Conservation (phyloP, 2,797 vertebrate species). For the Odontamblyopus rebecca region DNA sequence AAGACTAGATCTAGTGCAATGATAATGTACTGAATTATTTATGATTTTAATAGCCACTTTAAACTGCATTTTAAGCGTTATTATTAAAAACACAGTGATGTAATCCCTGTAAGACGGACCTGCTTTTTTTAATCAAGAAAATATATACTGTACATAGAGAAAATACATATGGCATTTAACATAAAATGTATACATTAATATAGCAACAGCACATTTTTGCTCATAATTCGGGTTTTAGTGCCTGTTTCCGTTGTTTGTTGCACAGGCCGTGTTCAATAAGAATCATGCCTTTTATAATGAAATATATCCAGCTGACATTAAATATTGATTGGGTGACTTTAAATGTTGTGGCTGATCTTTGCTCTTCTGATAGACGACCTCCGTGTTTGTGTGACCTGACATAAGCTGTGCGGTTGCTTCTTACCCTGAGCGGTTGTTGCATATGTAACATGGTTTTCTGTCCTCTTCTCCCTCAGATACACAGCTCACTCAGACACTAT, state of each 20-base stretch:
- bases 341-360: constrained; percentile 43
- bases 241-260: constrained; percentile 43
- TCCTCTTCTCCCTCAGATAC: constrained; percentile 54
- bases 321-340: constrained; percentile 57
- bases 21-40: neutral
- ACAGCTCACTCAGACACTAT: constrained; percentile 32
- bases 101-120: neutral
- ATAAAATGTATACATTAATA: neutral
- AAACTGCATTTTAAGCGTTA: no score
- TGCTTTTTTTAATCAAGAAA: constrained; percentile 5
- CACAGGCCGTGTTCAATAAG: constrained; percentile 13
- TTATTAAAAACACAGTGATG: neutral
- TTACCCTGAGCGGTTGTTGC: constrained; percentile 62
- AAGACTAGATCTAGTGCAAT: neutral
- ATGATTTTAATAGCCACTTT: neutral
- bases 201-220: constrained; percentile 19
- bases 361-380: constrained; percentile 48
- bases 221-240: constrained; percentile 24
- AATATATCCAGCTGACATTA: constrained; percentile 40
- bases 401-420: constrained; percentile 35
- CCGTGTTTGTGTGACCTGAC: constrained; percentile 40
- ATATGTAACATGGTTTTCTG: constrained; percentile 65
- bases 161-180: no score
- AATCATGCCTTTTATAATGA: constrained; percentile 33
- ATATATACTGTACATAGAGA: neutral